Conservation (phyloP, 1,140 invertebrate species). For the Akabosia matsudoensis region DNA sequence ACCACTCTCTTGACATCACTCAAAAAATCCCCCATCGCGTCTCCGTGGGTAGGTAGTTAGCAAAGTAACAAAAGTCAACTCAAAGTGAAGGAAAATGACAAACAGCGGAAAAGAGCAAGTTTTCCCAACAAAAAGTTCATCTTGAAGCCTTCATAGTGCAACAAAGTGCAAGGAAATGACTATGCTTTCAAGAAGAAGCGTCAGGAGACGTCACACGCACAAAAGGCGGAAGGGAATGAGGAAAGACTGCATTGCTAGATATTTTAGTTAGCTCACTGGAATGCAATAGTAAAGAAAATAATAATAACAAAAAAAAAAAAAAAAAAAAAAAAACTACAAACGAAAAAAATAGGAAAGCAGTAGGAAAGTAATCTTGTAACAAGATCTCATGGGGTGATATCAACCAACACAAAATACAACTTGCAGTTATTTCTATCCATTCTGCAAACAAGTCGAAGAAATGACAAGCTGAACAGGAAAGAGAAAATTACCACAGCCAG, state of each 20-base stretch:
- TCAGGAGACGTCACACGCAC: neutral
- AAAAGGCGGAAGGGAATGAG: neutral
- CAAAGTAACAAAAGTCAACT: neutral
- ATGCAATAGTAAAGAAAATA: too few relatives aligned
- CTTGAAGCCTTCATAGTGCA: neutral
- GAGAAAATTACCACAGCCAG: neutral
- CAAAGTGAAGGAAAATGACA: neutral
- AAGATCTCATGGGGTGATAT: conserved; percentile 10
- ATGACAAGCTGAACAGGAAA: neutral
- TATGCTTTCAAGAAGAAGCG: neutral
- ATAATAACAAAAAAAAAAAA: neutral
- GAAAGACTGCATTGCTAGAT: too few relatives aligned
- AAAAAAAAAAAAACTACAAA: neutral
- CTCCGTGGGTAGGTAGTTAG: too few relatives aligned
- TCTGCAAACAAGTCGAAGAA: neutral
- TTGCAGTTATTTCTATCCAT: neutral
- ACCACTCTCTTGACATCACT: too few relatives aligned
- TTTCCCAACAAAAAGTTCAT: neutral
- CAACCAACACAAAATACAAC: neutral
- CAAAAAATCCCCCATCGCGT: too few relatives aligned
- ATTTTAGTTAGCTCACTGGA: too few relatives aligned
- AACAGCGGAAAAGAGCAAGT: neutral
- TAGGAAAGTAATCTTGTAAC: conserved; percentile 14
- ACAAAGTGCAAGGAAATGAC: neutral
- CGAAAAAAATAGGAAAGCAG: neutral